These are phyloP conservation scores for Gallinago jamesoni DNA, from an alignment of 2,113 vertebrate genomes.

Conservation along the genomic window DNA sequence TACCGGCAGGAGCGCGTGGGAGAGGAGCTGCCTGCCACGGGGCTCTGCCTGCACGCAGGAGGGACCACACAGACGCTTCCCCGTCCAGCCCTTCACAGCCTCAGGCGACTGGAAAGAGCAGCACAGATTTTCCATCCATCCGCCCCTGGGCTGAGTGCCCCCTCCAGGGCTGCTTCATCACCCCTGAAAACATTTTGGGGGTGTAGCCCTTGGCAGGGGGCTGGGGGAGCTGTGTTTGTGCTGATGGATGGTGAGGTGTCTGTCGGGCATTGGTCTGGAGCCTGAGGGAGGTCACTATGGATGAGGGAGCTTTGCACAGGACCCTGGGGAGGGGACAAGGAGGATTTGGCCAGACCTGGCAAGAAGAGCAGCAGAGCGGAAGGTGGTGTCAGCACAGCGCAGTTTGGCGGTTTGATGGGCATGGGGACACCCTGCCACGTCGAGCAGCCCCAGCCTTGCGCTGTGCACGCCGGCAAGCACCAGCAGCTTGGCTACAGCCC, in stretches of 20 bases:
- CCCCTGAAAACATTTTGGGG: not conserved
- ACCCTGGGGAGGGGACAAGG: not conserved
- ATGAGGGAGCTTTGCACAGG: not conserved
- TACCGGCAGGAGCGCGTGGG: not conserved
- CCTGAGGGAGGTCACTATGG: not conserved
- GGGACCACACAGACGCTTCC: not conserved
- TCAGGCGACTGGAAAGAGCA: not conserved
- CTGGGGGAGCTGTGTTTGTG: not conserved
- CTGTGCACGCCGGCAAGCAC: not conserved
- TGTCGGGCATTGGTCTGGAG: not conserved
- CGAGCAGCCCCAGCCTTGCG: not conserved
- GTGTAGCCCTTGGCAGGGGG: not conserved
- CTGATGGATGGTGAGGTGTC: not conserved
- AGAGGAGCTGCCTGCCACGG: not conserved
- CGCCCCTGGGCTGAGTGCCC: fast-evolving
- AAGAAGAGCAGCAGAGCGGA: not conserved
- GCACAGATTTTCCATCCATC: not conserved
- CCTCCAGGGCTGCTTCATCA: not conserved
- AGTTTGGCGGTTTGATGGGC: not conserved
- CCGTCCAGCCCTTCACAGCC: not conserved
- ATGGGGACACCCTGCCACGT: fast-evolving
- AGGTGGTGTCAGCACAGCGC: not conserved
- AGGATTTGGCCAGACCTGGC: not conserved
- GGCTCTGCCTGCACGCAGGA: not conserved
- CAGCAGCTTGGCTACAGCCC: not conserved